Evolutionary conservation across 2,797 vertebrate genomes (phyloP), one percentile per base, ranked within the genome.

Genomic region (Furcifer pardalis): DNA sequence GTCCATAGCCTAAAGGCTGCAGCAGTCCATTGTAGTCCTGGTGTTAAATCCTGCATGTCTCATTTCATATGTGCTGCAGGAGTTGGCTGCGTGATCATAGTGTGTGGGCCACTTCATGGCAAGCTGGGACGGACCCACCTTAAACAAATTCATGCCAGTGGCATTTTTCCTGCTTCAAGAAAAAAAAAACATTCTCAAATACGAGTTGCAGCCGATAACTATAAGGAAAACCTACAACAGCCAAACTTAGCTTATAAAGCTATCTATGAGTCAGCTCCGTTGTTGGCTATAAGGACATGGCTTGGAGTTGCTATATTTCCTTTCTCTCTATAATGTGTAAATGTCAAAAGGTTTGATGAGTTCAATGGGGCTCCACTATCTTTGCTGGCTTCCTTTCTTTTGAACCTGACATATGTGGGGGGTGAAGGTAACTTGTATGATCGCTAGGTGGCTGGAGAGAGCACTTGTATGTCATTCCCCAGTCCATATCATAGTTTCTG

Each of bases 401-500:
- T 25, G 69, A 82, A 4, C 81, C 66, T 62, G 1, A 69, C 76
- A 60, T 32, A 44, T 87, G 46, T 66, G 81, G 12, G 81, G 12
- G 42, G 40, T 32, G 1, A 2, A 49, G 13, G 56, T 89, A 59
- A 77, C 82, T 91, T 86, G 80, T 46, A 40, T 82, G 52, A 78
- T 81, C 82, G 68, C 75, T 86, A 78, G 69, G 30, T 89, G 78
- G 68, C 32, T 25, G 32, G 79, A 80, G 73, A 66, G 37, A 77
- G 19, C 13, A 12, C 52, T 71, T 89, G 42, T 25, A 44, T 77
- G 27, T 37, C 78, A 59, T 46, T 72, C 63, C 4, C 30, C 72
- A 49, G 72, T 6, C 30, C 72, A 49, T 9, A 49, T 2, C 12
- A 23, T 52, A 74, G 44, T 27, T 25, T 63, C 52, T 27, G 17